Evolutionary conservation across 2,797 vertebrate species (phyloP), one percentile per base, ranked within the genome.

Genomic region (Chelon labrosus): DNA sequence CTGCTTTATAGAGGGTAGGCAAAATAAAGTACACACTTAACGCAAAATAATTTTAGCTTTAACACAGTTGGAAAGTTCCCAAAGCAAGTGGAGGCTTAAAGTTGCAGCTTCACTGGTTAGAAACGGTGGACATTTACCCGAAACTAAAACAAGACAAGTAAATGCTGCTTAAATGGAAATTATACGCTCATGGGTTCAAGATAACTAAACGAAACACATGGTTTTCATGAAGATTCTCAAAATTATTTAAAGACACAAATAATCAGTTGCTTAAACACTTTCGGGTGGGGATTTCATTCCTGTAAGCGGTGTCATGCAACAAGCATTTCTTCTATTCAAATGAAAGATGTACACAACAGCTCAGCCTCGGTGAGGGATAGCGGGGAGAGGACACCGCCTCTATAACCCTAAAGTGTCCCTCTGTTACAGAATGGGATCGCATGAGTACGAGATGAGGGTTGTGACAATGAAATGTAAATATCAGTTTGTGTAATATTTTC

Each of bases 381-480:
- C 11, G 41, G 19, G 31, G 12, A 68, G 31, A 69, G 49, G 65
- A 70, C 22, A n/a, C 65, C 59, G 37, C 38, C 72, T 70, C 62
- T 27, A 6, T 37, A 64, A 74, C 75, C 67, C 60, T 64, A 51
- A 66, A 69, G 47, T 70, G 42, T 71, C 55, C 56, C 44, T 4
- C 38, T 35, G 52, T 67, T 55, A 10, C 59, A 70, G 9, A 80
- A 70, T 27, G 44, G 53, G 64, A 87, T 90, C 20, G 88, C 90
- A 91, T 91, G 90, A 75, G 82, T 87, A 53, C n/a, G 4, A 3
- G 77, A 92, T 92, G 85, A 79, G 90, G 91, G 91, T 58, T 49
- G 51, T 37, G 57, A 88, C 82, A 81, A 88, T 83, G 67, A 86
- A 89, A 89, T 83, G 86, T 83, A 89, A 92, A 91, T 85, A 92